Evolutionary conservation across 2,888 invertebrate species (phyloP).

Genomic region (Lumbricus terrestris): DNA sequence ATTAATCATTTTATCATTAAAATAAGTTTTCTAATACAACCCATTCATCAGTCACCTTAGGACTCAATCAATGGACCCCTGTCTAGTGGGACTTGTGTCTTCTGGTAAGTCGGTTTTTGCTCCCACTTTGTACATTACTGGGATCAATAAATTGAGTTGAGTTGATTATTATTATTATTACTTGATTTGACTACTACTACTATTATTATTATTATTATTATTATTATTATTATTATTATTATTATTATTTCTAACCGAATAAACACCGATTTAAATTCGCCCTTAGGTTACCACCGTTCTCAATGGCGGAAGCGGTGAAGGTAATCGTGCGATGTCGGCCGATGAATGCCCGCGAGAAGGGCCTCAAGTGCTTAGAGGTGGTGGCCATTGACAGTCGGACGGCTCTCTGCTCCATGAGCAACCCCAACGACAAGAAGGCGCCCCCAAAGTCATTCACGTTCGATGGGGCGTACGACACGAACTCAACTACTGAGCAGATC

Average conservation of each 20-base stretch:
- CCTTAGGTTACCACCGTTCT: slow-evolving; percentile 40
- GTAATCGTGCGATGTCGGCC: slow-evolving; percentile 84
- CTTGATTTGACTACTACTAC: too few species aligned
- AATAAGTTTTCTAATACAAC: too few species aligned
- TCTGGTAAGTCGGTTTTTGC: too few species aligned
- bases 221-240: background rate
- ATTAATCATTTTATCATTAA: too few species aligned
- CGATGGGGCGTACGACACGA: slow-evolving; percentile 78
- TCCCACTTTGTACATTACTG: too few species aligned
- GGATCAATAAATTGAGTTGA: too few species aligned
- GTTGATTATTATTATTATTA: too few species aligned
- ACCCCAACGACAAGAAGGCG: slow-evolving; percentile 43
- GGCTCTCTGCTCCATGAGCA: slow-evolving; percentile 65
- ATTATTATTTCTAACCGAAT: background rate
- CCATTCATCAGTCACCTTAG: too few species aligned
- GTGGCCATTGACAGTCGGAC: slow-evolving; percentile 62
- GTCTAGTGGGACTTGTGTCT: too few species aligned
- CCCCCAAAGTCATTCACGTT: slow-evolving; percentile 68
- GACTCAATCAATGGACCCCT: too few species aligned
- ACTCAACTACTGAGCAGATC: slow-evolving; percentile 78
- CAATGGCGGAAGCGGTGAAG: slow-evolving; percentile 70
- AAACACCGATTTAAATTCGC: too few species aligned
- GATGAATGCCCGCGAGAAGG: slow-evolving; percentile 74
- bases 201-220: too few species aligned
- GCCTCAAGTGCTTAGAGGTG: slow-evolving; percentile 67